phyloP scores from a whole-genome alignment of 2,888 invertebrate genomes.

The Cosmia trapezina region DNA sequence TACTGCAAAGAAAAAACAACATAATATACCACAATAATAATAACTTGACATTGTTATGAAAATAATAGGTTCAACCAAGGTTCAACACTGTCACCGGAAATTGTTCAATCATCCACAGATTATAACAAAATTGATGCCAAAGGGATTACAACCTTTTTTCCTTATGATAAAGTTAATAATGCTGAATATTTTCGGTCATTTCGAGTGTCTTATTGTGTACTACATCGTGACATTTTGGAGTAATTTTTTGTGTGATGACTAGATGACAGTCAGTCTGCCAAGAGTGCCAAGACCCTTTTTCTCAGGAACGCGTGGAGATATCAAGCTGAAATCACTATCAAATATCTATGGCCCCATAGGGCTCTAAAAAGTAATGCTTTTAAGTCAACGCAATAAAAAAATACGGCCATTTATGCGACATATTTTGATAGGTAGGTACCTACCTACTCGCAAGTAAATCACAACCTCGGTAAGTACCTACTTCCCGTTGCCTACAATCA shows the following conservation, averaged over 20 bases:
- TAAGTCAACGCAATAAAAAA: too few species aligned
- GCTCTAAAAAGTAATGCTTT: too few species aligned
- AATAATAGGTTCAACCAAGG: constrained; percentile 36
- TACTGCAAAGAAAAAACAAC: constrained; percentile 10
- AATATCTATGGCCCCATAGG: too few species aligned
- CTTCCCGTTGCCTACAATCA: too few species aligned
- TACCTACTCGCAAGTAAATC: too few species aligned
- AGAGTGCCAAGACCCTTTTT: too few species aligned
- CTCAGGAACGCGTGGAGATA: too few species aligned
- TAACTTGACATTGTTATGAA: constrained; percentile 35
- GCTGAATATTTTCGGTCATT: not conserved
- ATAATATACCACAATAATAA: constrained; percentile 20
- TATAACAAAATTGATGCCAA: not conserved
- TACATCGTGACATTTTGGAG: constrained; percentile 12
- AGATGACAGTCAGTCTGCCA: too few species aligned
- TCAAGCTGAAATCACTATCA: too few species aligned
- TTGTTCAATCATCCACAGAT: constrained; percentile 21
- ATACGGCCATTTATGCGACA: too few species aligned
- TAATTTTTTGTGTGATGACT: constrained; percentile 33
- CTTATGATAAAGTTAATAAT: not conserved
- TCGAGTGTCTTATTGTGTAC: not conserved
- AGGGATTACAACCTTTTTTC: constrained; percentile 25
- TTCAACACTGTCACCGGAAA: constrained; percentile 38
- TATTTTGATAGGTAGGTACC: too few species aligned
- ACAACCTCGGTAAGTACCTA: too few species aligned